A percentile compares a stretch with the other conserved stretches of the same genome.
phyloP scores from a whole-genome alignment of 2,797 vertebrate genomes.

The Percopsis omiscomaycus region DNA sequence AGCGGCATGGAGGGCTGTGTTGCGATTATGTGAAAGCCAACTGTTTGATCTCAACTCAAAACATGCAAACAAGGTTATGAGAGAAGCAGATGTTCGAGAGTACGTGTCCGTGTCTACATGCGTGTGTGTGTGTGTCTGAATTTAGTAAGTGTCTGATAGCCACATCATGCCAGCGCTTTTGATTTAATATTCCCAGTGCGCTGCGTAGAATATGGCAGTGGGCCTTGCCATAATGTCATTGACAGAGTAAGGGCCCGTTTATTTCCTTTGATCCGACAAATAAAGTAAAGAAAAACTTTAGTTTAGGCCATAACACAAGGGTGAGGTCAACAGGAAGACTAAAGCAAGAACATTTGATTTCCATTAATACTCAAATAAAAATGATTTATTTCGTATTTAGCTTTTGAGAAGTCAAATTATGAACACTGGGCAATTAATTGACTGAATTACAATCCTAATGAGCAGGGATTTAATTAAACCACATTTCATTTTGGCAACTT shows the following conservation, averaged over 20 bases:
- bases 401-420: slow-evolving; percentile 11
- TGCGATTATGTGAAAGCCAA: slow-evolving; percentile 29
- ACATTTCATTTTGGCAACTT: background rate
- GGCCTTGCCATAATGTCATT: slow-evolving; percentile 53
- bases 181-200: slow-evolving; percentile 30
- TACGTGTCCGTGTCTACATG: background rate
- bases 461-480: background rate
- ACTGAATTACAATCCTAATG: background rate
- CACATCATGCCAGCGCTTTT: slow-evolving; percentile 41
- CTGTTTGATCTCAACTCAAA: slow-evolving; percentile 35
- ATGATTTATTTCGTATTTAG: background rate
- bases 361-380: background rate
- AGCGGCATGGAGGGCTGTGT: slow-evolving; percentile 6
- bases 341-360: slow-evolving; percentile 24
- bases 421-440: slow-evolving; percentile 36
- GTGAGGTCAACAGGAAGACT: slow-evolving; percentile 36
- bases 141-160: slow-evolving; percentile 51
- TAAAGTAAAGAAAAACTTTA: slow-evolving; percentile 44
- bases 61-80: slow-evolving; percentile 50
- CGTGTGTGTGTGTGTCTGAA: slow-evolving; percentile 13
- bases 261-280: slow-evolving; percentile 49
- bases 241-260: slow-evolving; percentile 46
- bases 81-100: slow-evolving; percentile 49
- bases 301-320: slow-evolving; percentile 37
- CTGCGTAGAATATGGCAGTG: slow-evolving; percentile 56